Percentiles rank a stretch among this genome's conserved stretches.
These are phyloP conservation scores for Macrobrachium nipponense DNA, from an alignment of 1,140 invertebrate species.

Conservation along the genomic window DNA sequence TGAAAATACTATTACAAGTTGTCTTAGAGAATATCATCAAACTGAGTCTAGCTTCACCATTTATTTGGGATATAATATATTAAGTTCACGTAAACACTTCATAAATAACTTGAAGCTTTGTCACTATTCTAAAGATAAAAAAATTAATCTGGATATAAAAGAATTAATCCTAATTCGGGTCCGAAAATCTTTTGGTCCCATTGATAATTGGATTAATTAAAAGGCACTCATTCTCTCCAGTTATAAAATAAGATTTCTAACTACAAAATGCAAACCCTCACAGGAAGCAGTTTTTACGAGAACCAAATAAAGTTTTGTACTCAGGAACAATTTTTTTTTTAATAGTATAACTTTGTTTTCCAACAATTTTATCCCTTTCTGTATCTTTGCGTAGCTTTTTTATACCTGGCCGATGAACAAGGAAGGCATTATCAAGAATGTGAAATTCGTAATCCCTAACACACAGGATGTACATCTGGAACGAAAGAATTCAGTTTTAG, in stretches of 20 bases:
- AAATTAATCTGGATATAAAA: too few relatives aligned
- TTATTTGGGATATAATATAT: too few relatives aligned
- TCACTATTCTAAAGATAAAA: too few relatives aligned
- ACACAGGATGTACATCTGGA: slow-evolving; percentile 55
- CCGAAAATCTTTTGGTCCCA: neutral
- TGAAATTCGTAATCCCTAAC: slow-evolving; percentile 53
- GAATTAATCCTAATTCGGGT: too few relatives aligned
- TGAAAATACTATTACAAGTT: too few relatives aligned
- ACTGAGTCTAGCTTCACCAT: too few relatives aligned
- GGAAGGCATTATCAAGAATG: slow-evolving; percentile 51
- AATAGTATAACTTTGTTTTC: slow-evolving; percentile 40
- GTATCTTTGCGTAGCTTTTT: slow-evolving; percentile 43
- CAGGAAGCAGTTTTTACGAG: slow-evolving; percentile 38
- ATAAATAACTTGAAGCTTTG: too few relatives aligned
- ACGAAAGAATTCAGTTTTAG: neutral
- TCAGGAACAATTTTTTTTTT: slow-evolving; percentile 42
- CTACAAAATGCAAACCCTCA: neutral
- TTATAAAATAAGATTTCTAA: too few relatives aligned
- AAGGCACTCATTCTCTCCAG: neutral
- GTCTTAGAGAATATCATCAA: too few relatives aligned
- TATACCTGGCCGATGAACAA: slow-evolving; percentile 44
- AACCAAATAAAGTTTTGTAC: slow-evolving; percentile 45
- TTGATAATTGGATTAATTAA: too few relatives aligned
- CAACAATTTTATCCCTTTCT: slow-evolving; percentile 33
- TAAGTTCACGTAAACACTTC: too few relatives aligned